Evolutionary conservation across 2,888 invertebrate species (phyloP), one percentile per base, ranked within the genome.

Genomic region (Marronus borbonicus): DNA sequence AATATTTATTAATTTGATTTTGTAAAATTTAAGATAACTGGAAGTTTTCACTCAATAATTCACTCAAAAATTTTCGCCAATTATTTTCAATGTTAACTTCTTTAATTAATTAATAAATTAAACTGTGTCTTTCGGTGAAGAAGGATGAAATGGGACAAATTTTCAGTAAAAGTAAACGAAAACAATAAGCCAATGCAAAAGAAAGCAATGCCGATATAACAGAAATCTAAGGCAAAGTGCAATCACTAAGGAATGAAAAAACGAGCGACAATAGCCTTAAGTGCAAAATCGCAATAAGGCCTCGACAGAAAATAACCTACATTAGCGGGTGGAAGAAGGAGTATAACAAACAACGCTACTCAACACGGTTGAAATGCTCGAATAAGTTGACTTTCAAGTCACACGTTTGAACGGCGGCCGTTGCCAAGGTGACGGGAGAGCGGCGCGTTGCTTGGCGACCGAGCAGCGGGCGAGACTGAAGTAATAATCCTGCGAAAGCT

Each of bases 401-500:
- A 86, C 86, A 87, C 85, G 83, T 84, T 83, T 84, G 83, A 81
- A 81, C 83, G 81, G 81, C 76, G 81, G 81, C 77, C 65, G 80
- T 79, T 77, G 76, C 76, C 78, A 55, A 76, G 76, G 76, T 60
- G 76, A 77, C 78, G 78, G 75, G 77, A 72, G 76, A 80, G 81
- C 80, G 81, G 82, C 83, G 81, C 81, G 83, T 80, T 78, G 79
- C 77, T 77, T 74, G 80, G 77, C 77, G 78, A 79, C 80, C 77
- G 78, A 74, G 78, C 70, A 70, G 79, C 70, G 80, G 82, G 82
- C 83, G 82, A 82, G 83, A 81, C 82, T 81, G 80, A 84, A 84
- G 85, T 86, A 86, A 86, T 86, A 86, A 86, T 86, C 86, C 86
- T 84, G 85, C 85, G 85, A 85, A 85, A 85, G 85, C 85, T 84